These are phyloP conservation scores for Bubo bubo DNA, from an alignment of 2,113 vertebrate species.

Conservation along the genomic window DNA sequence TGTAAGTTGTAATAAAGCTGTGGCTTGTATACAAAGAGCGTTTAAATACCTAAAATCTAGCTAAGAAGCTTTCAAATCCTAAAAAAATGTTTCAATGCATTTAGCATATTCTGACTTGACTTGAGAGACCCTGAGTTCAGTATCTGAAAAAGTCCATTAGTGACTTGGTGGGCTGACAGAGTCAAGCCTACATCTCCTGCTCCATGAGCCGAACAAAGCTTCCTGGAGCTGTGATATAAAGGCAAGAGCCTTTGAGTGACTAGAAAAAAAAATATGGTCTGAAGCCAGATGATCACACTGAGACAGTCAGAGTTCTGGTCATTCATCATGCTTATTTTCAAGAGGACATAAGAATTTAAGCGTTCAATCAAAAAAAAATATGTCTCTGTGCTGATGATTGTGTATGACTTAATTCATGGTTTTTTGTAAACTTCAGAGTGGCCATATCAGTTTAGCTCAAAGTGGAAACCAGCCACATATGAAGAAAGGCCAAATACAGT, in stretches of 20 bases:
- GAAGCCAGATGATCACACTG: not conserved
- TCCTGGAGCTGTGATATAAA: not conserved
- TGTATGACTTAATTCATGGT: not conserved
- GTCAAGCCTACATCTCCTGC: not conserved
- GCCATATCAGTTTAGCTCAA: not conserved
- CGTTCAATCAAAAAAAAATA: not conserved
- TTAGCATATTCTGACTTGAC: not conserved
- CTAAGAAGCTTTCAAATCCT: not conserved
- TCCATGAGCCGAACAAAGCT: not conserved
- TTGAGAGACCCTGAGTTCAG: not conserved
- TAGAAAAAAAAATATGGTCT: not conserved
- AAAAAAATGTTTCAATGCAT: not conserved
- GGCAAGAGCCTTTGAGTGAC: not conserved
- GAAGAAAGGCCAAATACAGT: not conserved
- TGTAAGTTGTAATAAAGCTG: not conserved
- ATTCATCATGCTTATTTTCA: not conserved
- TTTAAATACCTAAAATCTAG: not conserved
- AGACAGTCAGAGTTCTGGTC: not conserved
- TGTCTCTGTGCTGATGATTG: not conserved
- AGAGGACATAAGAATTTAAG: not conserved
- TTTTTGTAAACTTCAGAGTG: not conserved
- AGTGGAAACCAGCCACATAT: not conserved
- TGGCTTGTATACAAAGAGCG: not conserved
- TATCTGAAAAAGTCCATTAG: not conserved
- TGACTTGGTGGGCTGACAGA: not conserved